A percentile compares a stretch with the other conserved stretches of the same genome.
Evolutionary conservation across 2,888 invertebrate genomes (phyloP).

Genomic region (Coecobrya sp.): DNA sequence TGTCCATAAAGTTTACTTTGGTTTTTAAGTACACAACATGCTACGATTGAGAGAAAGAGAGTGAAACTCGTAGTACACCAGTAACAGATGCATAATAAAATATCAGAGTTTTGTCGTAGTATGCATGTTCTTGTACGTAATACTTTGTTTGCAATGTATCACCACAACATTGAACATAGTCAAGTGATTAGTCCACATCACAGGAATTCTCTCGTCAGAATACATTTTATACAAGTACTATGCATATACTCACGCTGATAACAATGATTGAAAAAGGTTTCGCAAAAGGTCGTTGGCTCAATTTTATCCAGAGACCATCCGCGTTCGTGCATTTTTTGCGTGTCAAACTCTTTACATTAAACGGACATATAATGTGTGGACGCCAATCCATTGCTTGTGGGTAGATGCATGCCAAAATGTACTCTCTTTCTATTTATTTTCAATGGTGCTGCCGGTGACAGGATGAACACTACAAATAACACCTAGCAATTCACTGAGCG

Average conservation of each 20-base stretch:
- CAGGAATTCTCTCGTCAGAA: slow-evolving; percentile 65
- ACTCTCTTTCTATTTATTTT: slow-evolving; percentile 5
- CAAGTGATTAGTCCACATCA: slow-evolving; percentile 58
- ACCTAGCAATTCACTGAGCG: not conserved
- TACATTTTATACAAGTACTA: slow-evolving; percentile 41
- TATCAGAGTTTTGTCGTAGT: slow-evolving; percentile 8
- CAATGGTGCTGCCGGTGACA: slow-evolving; percentile 18
- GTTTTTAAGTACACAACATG: slow-evolving; percentile 39
- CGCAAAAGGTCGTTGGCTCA: slow-evolving; percentile 18
- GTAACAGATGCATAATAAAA: slow-evolving; percentile 25
- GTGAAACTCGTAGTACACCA: not conserved
- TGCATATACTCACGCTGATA: not conserved
- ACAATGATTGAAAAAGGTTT: not conserved
- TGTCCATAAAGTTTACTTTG: slow-evolving; percentile 61
- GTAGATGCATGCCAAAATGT: not conserved
- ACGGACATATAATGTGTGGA: not conserved
- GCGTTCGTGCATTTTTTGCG: slow-evolving; percentile 28
- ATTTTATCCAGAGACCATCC: not conserved
- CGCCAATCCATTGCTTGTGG: slow-evolving; percentile 20
- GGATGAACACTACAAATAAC: not conserved
- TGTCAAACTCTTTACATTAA: not conserved
- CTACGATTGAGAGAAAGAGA: not conserved
- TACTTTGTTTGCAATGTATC: slow-evolving; percentile 45
- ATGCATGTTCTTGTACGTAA: not conserved
- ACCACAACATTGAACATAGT: slow-evolving; percentile 41